These are phyloP conservation scores for Euphydryas editha DNA, from an alignment of 2,888 invertebrate species.

Conservation along the genomic window DNA sequence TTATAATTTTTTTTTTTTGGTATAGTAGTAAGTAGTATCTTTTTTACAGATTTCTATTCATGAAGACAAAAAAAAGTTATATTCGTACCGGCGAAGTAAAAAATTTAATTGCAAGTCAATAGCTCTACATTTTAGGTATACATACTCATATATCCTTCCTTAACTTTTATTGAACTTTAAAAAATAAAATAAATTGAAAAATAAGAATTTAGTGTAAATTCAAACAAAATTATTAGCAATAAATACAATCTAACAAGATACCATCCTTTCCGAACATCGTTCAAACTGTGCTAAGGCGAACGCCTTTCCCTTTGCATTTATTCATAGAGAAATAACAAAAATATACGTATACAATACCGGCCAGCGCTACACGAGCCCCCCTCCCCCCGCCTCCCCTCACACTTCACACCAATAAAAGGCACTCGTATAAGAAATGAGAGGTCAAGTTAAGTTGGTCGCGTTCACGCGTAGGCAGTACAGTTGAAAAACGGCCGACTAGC, in stretches of 20 bases:
- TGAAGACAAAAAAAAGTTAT: no score
- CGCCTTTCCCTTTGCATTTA: conserved; percentile 82
- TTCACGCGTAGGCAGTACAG: conserved; percentile 77
- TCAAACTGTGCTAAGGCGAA: conserved; percentile 81
- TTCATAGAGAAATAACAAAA: conserved; percentile 84
- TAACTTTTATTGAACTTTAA: not conserved
- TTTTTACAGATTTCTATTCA: no score
- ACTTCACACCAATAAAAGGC: conserved; percentile 25
- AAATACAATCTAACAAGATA: conserved; percentile 56
- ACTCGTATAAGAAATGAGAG: conserved; percentile 47
- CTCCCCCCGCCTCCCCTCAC: conserved; percentile 43
- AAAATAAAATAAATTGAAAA: conserved; percentile 9
- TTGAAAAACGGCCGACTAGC: conserved; percentile 78
- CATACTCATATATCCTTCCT: no score
- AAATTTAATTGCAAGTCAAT: no score
- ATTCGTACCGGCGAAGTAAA: no score
- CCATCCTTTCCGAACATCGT: conserved; percentile 64
- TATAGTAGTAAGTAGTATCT: no score
- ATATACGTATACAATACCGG: conserved; percentile 71
- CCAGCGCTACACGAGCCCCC: conserved; percentile 57
- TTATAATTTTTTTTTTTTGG: no score
- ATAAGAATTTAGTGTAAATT: conserved; percentile 11
- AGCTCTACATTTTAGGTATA: no score
- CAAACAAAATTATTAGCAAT: conserved; percentile 48
- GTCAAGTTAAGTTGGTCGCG: conserved; percentile 55